Evolutionary conservation across 1,140 invertebrate species (phyloP), one percentile per base, ranked within the genome.

Genomic region (Platyura marginata): DNA sequence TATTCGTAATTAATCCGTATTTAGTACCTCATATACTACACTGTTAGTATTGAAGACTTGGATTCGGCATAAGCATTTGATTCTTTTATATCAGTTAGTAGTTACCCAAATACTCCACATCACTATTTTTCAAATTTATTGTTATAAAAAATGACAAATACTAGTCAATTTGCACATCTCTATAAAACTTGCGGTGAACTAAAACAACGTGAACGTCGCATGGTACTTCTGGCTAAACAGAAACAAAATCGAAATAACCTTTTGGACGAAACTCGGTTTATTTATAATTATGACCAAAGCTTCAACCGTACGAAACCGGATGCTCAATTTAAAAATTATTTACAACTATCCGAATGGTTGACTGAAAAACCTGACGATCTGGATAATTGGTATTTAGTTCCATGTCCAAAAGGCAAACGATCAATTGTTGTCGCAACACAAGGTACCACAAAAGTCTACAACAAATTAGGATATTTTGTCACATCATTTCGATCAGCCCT

Each of bases 351-450:
- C 1, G 91, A 95, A 62, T 96, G 90, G 90, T 65, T 96, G 56
- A 62, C 81, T 2, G 85, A 94, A 49, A 72, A 80, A 37, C 91
- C 91, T 13, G 63, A 69, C 42, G 79, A 89, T 62, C 51, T 70
- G 21, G 61, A 72, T 8, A 74, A 82, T 40, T 96, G 90, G 88
- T 57, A 75, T n/a, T 68, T 88, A 45, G 71, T 88, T 22, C 69
- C 81, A 1, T 90, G 83, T 62, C 91, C 91, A 23, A 68, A 76
- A 50, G 91, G 88, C 21, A 74, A 72, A 48, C 67, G 91, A 46
- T 71, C 70, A 50, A 62, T 94, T 6, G 64, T 94, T 29, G 70
- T 94, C 32, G 79, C 88, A 15, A 65, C 67, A 45, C 65, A 69
- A 76, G 81, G 79, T 10, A 64, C 53, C 47, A 91, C 87, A 9